A percentile compares a stretch with the other conserved stretches of the same genome.
phyloP scores from a whole-genome alignment of 2,113 vertebrate genomes.

The Apaloderma vittatum region DNA sequence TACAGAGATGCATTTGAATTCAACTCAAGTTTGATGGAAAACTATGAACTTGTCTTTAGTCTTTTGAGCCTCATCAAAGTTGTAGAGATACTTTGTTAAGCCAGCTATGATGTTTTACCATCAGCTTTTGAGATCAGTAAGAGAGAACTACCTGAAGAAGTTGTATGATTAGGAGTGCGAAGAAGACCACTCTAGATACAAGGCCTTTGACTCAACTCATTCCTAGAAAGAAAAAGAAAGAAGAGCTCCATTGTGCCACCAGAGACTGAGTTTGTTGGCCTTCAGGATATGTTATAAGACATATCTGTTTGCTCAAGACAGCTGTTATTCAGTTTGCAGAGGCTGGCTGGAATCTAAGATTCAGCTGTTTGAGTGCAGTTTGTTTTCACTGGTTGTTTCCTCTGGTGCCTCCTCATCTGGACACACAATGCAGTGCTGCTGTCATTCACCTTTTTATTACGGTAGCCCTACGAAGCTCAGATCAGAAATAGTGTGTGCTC shows the following conservation, averaged over 20 bases:
- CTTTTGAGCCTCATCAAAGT: neutral
- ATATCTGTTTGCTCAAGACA: neutral
- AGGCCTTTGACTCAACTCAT: neutral
- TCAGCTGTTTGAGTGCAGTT: neutral
- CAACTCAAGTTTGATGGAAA: neutral
- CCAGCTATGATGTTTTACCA: neutral
- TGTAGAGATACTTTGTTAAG: neutral
- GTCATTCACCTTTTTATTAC: neutral
- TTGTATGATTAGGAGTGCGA: neutral
- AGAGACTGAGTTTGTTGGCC: neutral
- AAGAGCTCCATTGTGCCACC: neutral
- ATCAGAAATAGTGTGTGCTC: neutral
- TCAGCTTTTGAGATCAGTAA: neutral
- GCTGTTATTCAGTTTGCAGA: neutral
- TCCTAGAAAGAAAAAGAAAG: neutral
- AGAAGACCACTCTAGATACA: neutral
- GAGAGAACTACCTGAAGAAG: neutral
- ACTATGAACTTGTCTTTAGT: neutral
- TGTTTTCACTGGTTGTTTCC: neutral
- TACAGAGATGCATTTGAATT: neutral
- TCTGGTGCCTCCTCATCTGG: neutral
- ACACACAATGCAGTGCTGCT: neutral
- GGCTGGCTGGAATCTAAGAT: neutral
- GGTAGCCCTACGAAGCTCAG: neutral
- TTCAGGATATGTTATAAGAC: neutral